phyloP scores from a whole-genome alignment of 1,140 invertebrate genomes.

The Oppia nitens region DNA sequence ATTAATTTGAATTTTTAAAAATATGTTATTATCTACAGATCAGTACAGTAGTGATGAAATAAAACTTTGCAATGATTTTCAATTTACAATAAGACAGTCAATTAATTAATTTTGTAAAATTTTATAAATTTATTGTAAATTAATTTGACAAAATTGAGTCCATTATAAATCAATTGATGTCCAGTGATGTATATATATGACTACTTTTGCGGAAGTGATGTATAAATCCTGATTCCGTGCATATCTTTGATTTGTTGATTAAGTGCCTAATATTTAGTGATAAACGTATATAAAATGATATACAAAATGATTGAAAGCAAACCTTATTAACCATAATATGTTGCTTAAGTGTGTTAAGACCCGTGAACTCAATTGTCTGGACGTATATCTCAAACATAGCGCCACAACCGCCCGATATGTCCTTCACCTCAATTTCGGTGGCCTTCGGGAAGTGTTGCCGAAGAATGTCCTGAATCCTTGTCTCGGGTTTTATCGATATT shows the following conservation, averaged over 20 bases:
- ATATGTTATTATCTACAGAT: too few species aligned
- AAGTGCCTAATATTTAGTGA: neutral
- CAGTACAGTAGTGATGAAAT: too few species aligned
- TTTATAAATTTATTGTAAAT: too few species aligned
- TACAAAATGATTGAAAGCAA: neutral
- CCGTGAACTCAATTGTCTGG: slow-evolving; percentile 3
- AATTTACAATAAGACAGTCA: too few species aligned
- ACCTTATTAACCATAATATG: slow-evolving; percentile 9
- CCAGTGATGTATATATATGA: too few species aligned
- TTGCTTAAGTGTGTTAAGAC: slow-evolving; percentile 4
- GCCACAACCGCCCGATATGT: slow-evolving; percentile 14
- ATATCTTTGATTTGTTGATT: slow-evolving; percentile 13
- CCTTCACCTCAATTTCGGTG: slow-evolving; percentile 4
- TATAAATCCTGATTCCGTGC: slow-evolving; percentile 13
- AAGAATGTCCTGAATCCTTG: neutral
- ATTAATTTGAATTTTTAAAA: too few species aligned
- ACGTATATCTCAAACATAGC: slow-evolving; percentile 13
- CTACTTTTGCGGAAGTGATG: neutral
- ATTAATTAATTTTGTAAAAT: too few species aligned
- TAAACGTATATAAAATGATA: neutral
- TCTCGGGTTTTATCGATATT: neutral
- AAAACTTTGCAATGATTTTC: too few species aligned
- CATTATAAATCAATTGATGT: too few species aligned
- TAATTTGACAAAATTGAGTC: too few species aligned
- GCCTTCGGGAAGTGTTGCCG: slow-evolving; percentile 4